phyloP scores from a whole-genome alignment of 2,888 invertebrate species.

The Liodrosophila aerea region DNA sequence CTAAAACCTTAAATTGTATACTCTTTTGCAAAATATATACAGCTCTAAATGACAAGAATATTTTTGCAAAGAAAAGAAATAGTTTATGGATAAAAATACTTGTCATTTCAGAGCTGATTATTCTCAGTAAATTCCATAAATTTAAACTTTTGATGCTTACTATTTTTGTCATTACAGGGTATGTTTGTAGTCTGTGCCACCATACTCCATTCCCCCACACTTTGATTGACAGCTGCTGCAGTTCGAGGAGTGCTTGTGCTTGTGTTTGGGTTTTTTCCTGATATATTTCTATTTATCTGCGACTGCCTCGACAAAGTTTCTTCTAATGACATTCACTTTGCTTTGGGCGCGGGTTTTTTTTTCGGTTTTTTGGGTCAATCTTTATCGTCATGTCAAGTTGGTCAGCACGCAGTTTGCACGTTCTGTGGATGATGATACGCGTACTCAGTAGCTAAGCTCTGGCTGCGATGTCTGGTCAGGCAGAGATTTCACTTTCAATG shows the following conservation, averaged over 20 bases:
- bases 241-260: conserved; percentile 39
- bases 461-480: conserved; percentile 45
- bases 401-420: conserved; percentile 71
- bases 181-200: conserved; percentile 13
- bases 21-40: too few species aligned
- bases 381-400: conserved; percentile 76
- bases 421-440: too few species aligned
- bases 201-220: conserved; percentile 34
- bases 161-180: too few species aligned
- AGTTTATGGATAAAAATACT: too few species aligned
- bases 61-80: too few species aligned
- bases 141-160: too few species aligned
- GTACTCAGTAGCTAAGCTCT: conserved; percentile 62
- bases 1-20: too few species aligned
- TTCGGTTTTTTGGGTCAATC: conserved; percentile 68
- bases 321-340: conserved; percentile 74
- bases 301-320: conserved; percentile 56
- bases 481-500: conserved; percentile 74
- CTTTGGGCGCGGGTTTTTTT: conserved; percentile 33
- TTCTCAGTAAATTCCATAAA: too few species aligned
- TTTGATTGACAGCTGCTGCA: conserved; percentile 74
- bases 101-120: too few species aligned
- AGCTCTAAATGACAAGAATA: too few species aligned
- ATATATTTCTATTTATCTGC: conserved; percentile 58
- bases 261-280: conserved; percentile 19